Percentiles rank a stretch among this genome's conserved stretches.
phyloP scores from a whole-genome alignment of 2,888 invertebrate genomes.

The Iselma pallidipennis region DNA sequence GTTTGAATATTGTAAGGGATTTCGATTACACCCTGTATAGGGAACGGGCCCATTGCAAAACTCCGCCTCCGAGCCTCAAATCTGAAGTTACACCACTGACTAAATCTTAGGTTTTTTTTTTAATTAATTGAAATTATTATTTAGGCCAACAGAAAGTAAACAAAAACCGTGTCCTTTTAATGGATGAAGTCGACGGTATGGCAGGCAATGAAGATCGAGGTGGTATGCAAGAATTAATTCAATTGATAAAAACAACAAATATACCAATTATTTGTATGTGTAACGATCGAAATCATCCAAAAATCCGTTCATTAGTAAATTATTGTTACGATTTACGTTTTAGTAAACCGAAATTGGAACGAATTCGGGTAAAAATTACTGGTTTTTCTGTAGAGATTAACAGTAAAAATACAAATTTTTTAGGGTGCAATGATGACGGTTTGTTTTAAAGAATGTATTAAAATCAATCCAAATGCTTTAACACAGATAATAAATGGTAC shows the following conservation, averaged over 20 bases:
- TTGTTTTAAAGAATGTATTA: conserved; percentile 88
- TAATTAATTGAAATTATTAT: conserved; percentile 18
- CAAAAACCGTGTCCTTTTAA: conserved; percentile 89
- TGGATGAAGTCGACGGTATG: conserved; percentile 99
- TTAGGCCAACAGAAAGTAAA: conserved; percentile 52
- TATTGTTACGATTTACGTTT: conserved; percentile 94
- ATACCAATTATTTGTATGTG: conserved; percentile 97
- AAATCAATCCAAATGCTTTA: conserved; percentile 75
- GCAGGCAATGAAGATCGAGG: conserved; percentile 98
- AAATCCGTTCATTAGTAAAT: conserved; percentile 90
- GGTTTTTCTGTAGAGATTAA: too few species aligned
- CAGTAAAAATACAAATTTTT: conserved; percentile 17
- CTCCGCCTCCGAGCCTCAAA: too few species aligned
- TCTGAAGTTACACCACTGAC: too few species aligned
- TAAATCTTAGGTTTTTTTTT: too few species aligned
- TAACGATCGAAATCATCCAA: conserved; percentile 92
- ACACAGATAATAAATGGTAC: conserved; percentile 83
- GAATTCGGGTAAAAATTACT: conserved; percentile 83
- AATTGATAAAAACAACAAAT: conserved; percentile 83
- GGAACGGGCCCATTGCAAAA: too few species aligned
- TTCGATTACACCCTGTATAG: too few species aligned
- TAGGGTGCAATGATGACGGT: conserved; percentile 90
- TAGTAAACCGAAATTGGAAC: conserved; percentile 81
- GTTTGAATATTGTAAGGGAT: too few species aligned
- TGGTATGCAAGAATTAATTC: conserved; percentile 92